phyloP scores from a whole-genome alignment of 2,113 vertebrate species.

The Orthonyx spaldingii region DNA sequence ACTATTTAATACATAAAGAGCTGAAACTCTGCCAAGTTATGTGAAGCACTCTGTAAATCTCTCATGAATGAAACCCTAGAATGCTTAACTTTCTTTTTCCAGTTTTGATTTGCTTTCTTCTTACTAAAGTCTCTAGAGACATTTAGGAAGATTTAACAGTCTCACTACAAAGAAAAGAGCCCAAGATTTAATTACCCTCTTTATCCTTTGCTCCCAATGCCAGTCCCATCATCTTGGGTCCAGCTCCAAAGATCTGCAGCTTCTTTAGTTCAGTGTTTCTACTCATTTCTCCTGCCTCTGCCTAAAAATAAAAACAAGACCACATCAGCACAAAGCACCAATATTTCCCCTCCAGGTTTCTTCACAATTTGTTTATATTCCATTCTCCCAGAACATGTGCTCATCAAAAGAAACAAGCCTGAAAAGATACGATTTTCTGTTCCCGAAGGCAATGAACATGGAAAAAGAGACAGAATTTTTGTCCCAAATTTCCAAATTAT shows the following conservation, averaged over 20 bases:
- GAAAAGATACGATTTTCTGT: not conserved
- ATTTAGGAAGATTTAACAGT: not conserved
- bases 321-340: conserved; percentile 20
- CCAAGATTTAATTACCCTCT: conserved; percentile 70
- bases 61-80: not conserved
- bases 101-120: not conserved
- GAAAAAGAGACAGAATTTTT: not conserved
- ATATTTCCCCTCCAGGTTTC: not conserved
- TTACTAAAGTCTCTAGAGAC: not conserved
- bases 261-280: conserved; percentile 89
- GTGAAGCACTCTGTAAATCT: not conserved
- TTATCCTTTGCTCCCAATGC: conserved; percentile 81
- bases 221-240: conserved; percentile 89
- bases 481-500: not conserved
- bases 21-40: not conserved
- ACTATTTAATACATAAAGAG: not conserved
- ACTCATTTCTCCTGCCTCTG: conserved; percentile 72
- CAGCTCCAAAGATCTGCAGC: conserved; percentile 87
- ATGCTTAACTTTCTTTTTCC: not conserved
- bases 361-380: not conserved
- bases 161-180: not conserved
- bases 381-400: not conserved
- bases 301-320: conserved; percentile 61
- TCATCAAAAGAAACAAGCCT: not conserved
- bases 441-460: not conserved